Conservation (phyloP, 2,113 vertebrate species). For the Muntiacus reevesi region DNA sequence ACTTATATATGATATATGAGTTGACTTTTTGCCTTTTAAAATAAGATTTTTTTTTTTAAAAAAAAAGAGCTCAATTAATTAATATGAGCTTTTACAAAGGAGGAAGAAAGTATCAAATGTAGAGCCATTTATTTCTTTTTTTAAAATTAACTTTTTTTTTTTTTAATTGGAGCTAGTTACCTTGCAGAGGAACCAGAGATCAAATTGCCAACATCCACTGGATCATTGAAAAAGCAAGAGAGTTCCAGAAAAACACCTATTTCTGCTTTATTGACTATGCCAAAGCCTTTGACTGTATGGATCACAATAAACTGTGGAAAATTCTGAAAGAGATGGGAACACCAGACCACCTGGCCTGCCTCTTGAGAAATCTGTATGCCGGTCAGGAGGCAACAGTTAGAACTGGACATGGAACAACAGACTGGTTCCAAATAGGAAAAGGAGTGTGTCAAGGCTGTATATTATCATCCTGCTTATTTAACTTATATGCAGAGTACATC, state of each 20-base stretch:
- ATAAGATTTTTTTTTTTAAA: background rate
- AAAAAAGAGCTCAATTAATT: background rate
- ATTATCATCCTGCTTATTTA: background rate
- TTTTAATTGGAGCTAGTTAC: too few species aligned
- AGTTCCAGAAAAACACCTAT: background rate
- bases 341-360: background rate
- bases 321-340: background rate
- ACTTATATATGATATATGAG: background rate
- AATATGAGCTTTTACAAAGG: background rate
- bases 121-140: too few species aligned
- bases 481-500: background rate
- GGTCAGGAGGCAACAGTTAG: background rate
- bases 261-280: background rate
- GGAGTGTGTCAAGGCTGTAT: background rate
- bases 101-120: too few species aligned
- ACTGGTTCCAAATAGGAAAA: background rate
- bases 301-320: background rate
- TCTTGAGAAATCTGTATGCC: background rate
- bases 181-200: background rate
- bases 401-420: background rate
- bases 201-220: fast-evolving
- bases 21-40: background rate
- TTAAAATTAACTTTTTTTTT: too few species aligned
- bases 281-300: background rate
- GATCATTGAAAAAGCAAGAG: background rate